phyloP scores from a whole-genome alignment of 2,797 vertebrate genomes.

The Nyctibius grandis region DNA sequence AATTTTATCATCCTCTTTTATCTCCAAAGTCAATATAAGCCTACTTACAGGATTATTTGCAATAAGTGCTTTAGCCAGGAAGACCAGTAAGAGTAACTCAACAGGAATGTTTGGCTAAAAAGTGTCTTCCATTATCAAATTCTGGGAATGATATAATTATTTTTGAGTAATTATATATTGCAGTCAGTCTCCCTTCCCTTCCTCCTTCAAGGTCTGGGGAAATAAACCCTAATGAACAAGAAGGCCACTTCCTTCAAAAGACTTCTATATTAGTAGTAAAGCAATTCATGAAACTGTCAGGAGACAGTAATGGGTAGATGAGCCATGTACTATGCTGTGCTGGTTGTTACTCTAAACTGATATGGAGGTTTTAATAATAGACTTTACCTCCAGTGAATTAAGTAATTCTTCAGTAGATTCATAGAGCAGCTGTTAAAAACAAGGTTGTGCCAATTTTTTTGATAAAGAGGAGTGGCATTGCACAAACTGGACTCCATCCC shows the following conservation, averaged over 20 bases:
- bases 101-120: conserved; percentile 4
- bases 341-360: not conserved
- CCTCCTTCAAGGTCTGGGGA: not conserved
- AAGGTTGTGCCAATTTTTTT: not conserved
- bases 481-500: not conserved
- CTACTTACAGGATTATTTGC: not conserved
- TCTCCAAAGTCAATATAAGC: conserved; percentile 7
- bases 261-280: not conserved
- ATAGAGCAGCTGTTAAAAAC: not conserved
- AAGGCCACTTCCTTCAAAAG: not conserved
- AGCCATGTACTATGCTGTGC: not conserved
- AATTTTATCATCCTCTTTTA: not conserved
- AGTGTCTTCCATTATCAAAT: not conserved
- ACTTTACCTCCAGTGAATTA: not conserved
- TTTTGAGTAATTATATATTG: not conserved
- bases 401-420: not conserved
- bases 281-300: not conserved
- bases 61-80: not conserved
- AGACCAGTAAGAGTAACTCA: not conserved
- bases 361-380: not conserved
- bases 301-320: not conserved
- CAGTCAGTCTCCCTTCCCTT: not conserved
- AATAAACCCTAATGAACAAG: not conserved
- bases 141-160: not conserved
- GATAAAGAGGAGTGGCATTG: not conserved